Percentiles rank a stretch among this genome's conserved stretches.
Evolutionary conservation across 1,140 invertebrate genomes (phyloP).

Genomic region (Aradophagus sp.): DNA sequence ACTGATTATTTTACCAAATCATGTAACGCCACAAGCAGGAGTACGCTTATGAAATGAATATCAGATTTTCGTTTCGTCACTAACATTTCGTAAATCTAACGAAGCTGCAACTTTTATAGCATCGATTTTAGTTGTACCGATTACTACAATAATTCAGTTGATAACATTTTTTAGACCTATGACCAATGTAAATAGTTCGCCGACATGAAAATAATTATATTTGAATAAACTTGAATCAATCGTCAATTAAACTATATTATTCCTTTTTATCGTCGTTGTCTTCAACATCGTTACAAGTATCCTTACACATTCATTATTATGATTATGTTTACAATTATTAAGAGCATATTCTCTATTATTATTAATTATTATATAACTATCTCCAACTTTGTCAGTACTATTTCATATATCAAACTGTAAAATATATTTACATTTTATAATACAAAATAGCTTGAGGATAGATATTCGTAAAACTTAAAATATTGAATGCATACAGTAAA

Average conservation of each 20-base stretch:
- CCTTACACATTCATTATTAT: constrained; percentile 42
- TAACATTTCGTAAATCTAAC: constrained; percentile 23
- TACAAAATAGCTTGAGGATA: constrained; percentile 59
- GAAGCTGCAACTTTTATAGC: constrained; percentile 21
- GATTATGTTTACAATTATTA: constrained; percentile 25
- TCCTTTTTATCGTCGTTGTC: constrained; percentile 38
- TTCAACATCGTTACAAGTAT: constrained; percentile 56
- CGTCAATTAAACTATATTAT: constrained; percentile 32
- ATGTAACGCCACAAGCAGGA: constrained; percentile 14
- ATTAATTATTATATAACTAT: constrained; percentile 43
- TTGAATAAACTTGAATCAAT: constrained; percentile 13
- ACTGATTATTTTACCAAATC: constrained; percentile 23
- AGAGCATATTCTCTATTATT: constrained; percentile 21
- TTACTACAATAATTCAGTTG: too few relatives aligned
- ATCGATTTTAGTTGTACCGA: too few relatives aligned
- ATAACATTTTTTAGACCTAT: constrained; percentile 6
- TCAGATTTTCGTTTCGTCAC: constrained; percentile 25
- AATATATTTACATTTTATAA: constrained; percentile 66
- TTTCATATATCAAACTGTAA: constrained; percentile 63
- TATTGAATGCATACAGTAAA: too few relatives aligned
- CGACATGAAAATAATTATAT: constrained; percentile 10
- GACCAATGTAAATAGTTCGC: constrained; percentile 35
- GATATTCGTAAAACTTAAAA: constrained; percentile 46
- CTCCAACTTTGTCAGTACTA: constrained; percentile 53
- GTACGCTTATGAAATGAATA: constrained; percentile 41